Percentiles rank a stretch among this genome's conserved stretches.
These are phyloP conservation scores for Sicus ferrugineus DNA, from an alignment of 2,888 invertebrate genomes.

Conservation along the genomic window DNA sequence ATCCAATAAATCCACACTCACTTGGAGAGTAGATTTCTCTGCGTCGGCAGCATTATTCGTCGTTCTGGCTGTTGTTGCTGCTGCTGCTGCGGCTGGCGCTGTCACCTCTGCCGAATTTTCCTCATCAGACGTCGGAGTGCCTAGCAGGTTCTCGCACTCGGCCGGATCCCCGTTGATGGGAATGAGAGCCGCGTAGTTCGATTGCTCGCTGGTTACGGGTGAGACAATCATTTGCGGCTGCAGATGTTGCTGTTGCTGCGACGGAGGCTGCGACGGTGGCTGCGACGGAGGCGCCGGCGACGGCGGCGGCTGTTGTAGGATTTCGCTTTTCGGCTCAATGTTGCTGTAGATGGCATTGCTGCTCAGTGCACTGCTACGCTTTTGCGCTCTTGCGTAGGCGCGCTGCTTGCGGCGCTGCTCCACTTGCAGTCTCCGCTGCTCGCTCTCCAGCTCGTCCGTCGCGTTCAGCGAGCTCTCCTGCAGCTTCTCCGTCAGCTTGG, in stretches of 20 bases:
- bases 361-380: slow-evolving; percentile 34
- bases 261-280: background rate
- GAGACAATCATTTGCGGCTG: slow-evolving; percentile 33
- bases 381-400: slow-evolving; percentile 36
- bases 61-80: background rate
- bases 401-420: slow-evolving; percentile 51
- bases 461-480: slow-evolving; percentile 50
- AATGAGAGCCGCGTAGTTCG: slow-evolving; percentile 46
- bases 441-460: slow-evolving; percentile 17
- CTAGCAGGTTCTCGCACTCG: slow-evolving; percentile 58
- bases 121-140: slow-evolving; percentile 52
- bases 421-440: slow-evolving; percentile 42
- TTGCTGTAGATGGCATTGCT: slow-evolving; percentile 36
- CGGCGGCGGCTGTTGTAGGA: background rate
- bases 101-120: slow-evolving; percentile 42
- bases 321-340: slow-evolving; percentile 38
- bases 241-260: slow-evolving; percentile 39
- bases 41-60: background rate
- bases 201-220: slow-evolving; percentile 40
- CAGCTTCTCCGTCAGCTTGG: slow-evolving; percentile 61
- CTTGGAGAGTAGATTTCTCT: slow-evolving; percentile 37
- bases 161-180: slow-evolving; percentile 53
- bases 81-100: slow-evolving; percentile 37
- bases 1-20: slow-evolving; percentile 53
- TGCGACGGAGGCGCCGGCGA: too few relatives aligned